These are phyloP conservation scores for Bombus waltoni DNA, from an alignment of 1,140 invertebrate species.

Conservation along the genomic window DNA sequence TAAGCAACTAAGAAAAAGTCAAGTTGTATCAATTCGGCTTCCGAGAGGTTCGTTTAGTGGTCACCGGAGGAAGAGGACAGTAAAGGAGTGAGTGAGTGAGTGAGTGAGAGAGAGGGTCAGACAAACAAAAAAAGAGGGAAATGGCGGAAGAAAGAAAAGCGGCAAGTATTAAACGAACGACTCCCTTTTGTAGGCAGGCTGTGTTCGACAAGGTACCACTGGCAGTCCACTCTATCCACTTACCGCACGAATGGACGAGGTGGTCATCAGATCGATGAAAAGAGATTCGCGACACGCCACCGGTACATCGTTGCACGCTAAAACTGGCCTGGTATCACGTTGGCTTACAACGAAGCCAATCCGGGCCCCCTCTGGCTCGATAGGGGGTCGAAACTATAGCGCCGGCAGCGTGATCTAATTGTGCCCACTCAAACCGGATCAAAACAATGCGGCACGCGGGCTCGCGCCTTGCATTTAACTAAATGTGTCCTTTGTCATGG, in stretches of 20 bases:
- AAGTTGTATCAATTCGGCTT: too few species aligned
- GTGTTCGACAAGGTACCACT: constrained; percentile 33
- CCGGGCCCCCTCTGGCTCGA: neutral
- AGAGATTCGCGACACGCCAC: constrained; percentile 77
- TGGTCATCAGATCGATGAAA: constrained; percentile 79
- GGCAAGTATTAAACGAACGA: constrained; percentile 65
- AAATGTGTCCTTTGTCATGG: constrained; percentile 44
- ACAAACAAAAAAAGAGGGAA: neutral
- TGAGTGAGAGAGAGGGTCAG: neutral
- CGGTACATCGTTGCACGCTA: constrained; percentile 40
- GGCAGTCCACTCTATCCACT: constrained; percentile 71
- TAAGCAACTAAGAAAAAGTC: neutral
- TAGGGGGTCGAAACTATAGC: constrained; percentile 25
- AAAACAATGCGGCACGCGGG: constrained; percentile 37
- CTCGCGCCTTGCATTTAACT: constrained; percentile 34
- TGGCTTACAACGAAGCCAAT: constrained; percentile 50
- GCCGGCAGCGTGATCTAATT: constrained; percentile 44
- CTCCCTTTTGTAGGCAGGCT: constrained; percentile 14
- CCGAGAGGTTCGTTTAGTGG: neutral
- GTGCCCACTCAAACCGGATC: constrained; percentile 40
- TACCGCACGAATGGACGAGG: constrained; percentile 71
- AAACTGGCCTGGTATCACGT: constrained; percentile 42
- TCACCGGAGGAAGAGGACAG: neutral
- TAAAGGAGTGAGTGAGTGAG: too few species aligned
- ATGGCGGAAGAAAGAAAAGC: neutral